phyloP scores from a whole-genome alignment of 2,888 invertebrate genomes.

The Drymonia ruficornis region DNA sequence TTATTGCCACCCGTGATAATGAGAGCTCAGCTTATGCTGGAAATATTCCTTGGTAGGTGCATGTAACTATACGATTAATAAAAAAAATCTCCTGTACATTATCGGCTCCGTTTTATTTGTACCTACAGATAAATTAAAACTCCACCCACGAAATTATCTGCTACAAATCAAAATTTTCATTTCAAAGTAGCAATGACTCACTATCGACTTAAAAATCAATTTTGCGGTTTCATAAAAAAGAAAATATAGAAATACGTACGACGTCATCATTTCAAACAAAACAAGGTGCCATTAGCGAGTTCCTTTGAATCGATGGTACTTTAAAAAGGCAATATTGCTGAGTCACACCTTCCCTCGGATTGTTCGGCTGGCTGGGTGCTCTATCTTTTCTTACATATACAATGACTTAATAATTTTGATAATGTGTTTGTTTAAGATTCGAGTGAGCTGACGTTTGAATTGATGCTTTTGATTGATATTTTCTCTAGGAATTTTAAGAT shows the following conservation, averaged over 20 bases:
- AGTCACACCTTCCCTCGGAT: constrained; percentile 72
- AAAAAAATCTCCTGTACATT: too few species aligned
- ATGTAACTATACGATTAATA: too few species aligned
- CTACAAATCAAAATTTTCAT: constrained; percentile 42
- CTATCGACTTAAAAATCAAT: constrained; percentile 19
- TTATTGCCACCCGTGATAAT: too few species aligned
- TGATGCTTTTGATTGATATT: constrained; percentile 4
- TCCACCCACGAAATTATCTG: constrained; percentile 21
- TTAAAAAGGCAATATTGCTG: constrained; percentile 74
- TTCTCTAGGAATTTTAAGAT: constrained; percentile 1
- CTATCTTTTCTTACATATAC: constrained; percentile 52
- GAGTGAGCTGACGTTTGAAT: constrained; percentile 3
- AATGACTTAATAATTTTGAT: constrained; percentile 45
- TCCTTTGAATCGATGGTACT: constrained; percentile 73
- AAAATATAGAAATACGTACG: constrained; percentile 9
- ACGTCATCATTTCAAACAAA: constrained; percentile 73
- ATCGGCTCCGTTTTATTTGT: too few species aligned
- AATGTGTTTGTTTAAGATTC: constrained; percentile 38
- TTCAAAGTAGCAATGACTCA: constrained; percentile 18
- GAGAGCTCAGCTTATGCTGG: too few species aligned
- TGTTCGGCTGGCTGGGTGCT: constrained; percentile 58
- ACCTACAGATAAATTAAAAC: constrained; percentile 1
- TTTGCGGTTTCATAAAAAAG: constrained; percentile 18
- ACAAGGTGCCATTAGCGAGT: constrained; percentile 74
- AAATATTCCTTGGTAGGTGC: too few species aligned